Evolutionary conservation across 1,140 invertebrate species (phyloP), one percentile per base, ranked within the genome.

Genomic region (Drosophila hydei): DNA sequence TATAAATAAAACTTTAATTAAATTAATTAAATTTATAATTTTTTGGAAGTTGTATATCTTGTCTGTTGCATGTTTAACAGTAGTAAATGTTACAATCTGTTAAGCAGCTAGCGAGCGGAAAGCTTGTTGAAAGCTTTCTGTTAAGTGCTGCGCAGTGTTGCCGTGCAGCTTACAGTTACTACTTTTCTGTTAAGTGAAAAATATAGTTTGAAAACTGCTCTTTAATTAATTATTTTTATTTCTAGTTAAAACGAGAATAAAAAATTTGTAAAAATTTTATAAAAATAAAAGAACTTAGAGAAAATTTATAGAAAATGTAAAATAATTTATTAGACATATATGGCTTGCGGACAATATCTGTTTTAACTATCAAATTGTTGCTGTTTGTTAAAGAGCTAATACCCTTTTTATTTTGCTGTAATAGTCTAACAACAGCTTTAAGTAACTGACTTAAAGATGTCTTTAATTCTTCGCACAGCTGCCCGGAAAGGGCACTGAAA

Each of bases 141-240:
- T 54, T 38, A 25, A 40, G 30, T 38, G 40, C 6, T 25, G 8
- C 21, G n/a, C 74, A 83, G 79, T 83, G 75, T 78, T 83, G 79
- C 54, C 47, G 79, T 72, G 79, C 79, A 50, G 43, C 54, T 2
- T 0, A 45, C 0, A 14, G 0, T 6, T 47, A 40, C 63, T 74
- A 50, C 70, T 14, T 50, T 68, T 68, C n/a, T 50, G n/a, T 70
- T 50, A 33, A 7, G 11, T 40, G 2, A 30, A 8, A 40, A 18
- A 42, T 2, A n/a, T 19, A 38, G 30, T n/a, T 18, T 30, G 11
- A 3, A 45, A 59, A 16, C 21, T 58, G 8, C 0, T 8, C 14
- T 40, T 42, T 42, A 16, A 14, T 16, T 1, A 36, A 16, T 16
- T 40, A 7, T 5, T 16, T 18, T 42, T 42, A 16, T 42, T 42